A percentile compares a stretch with the other conserved stretches of the same genome.
Evolutionary conservation across 1,140 invertebrate genomes (phyloP).

Genomic region (Pectinophora gossypiella): DNA sequence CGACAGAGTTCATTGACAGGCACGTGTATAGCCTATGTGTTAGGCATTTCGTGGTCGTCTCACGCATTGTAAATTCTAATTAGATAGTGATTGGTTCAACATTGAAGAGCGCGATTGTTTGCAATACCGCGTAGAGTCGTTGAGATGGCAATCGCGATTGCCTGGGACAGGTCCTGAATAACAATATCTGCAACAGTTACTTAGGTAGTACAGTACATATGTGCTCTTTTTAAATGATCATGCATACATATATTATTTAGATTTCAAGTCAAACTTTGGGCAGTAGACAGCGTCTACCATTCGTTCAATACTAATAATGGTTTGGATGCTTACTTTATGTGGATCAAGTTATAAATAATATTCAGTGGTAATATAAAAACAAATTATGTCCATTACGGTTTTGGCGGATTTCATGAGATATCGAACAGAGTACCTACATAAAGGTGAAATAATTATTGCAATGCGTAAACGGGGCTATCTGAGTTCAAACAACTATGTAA

Average conservation of each 20-base stretch:
- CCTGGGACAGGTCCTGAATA: slow-evolving; percentile 36
- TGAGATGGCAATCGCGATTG: slow-evolving; percentile 37
- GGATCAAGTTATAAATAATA: too few relatives aligned
- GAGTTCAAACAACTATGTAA: slow-evolving; percentile 57
- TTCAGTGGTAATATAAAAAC: too few relatives aligned
- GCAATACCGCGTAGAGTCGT: slow-evolving; percentile 26
- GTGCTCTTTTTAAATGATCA: slow-evolving; percentile 13
- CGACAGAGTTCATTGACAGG: slow-evolving; percentile 71
- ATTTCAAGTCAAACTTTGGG: too few relatives aligned
- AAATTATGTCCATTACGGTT: too few relatives aligned
- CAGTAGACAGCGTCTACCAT: too few relatives aligned
- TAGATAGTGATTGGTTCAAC: slow-evolving; percentile 60
- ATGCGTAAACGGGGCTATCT: slow-evolving; percentile 51
- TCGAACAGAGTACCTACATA: too few relatives aligned
- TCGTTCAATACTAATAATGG: too few relatives aligned
- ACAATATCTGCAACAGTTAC: slow-evolving; percentile 33
- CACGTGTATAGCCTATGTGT: slow-evolving; percentile 68
- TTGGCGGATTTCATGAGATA: too few relatives aligned
- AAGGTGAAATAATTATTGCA: slow-evolving; percentile 28
- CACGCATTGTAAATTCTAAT: slow-evolving; percentile 71
- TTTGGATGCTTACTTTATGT: too few relatives aligned
- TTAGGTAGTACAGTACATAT: too few relatives aligned
- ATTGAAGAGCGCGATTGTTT: slow-evolving; percentile 47
- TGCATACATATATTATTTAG: too few relatives aligned
- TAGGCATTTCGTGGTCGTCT: slow-evolving; percentile 59